Base-by-base conservation (phyloP, 2,888 invertebrate species). In the Xestia xanthographa region DNA sequence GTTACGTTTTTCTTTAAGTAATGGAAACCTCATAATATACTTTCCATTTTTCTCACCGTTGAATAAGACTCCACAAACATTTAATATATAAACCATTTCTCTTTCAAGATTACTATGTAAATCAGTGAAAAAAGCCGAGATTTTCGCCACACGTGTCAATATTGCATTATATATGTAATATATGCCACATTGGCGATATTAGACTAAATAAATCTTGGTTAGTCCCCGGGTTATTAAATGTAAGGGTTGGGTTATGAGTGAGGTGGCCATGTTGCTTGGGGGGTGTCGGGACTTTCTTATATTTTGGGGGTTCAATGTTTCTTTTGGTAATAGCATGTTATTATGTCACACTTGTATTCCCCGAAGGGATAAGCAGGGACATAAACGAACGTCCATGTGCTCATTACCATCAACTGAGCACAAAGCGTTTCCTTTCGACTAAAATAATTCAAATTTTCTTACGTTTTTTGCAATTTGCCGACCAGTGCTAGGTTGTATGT, bases 181-280 rank as follows among this genome's bases (percentile, higher is more conserved):
- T 85, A 88, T 87, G 84, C 80, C 84, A 82, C 86, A 86, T 77
- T 82, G 79, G 88, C 84, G 84, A 90, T 92, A 92, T 91, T 92
- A 90, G 85, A 81, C 82, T 83, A 87, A 88, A 92, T 92, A 92
- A 91, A 92, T 92, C 92, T 90, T 80, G 84, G 89, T 91, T 91
- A 90, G 90, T 83, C 85, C 26, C 87, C 75, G 84, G 87, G 88
- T 90, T 91, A 92, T 92, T 92, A 92, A 89, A 90, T 88, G 81
- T 45, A 75, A 66, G 84, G 88, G 88, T 75, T 67, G 87, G 87
- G 87, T 88, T 87, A 82, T 85, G 88, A 80, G 77, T 83, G 83
- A 77, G 72, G 86, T 83, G 70, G 34, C 82, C 70, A 88, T 26
- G 8, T 0, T 38, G 0, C 43, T 26, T 1, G 2, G 5, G n/a